Percentiles rank a stretch among this genome's conserved stretches.
These are phyloP conservation scores for Hydractinia symbiolongicarpus DNA, from an alignment of 30 jellyfish, hydroid and myxozoan genomes.

Conservation along the genomic window DNA sequence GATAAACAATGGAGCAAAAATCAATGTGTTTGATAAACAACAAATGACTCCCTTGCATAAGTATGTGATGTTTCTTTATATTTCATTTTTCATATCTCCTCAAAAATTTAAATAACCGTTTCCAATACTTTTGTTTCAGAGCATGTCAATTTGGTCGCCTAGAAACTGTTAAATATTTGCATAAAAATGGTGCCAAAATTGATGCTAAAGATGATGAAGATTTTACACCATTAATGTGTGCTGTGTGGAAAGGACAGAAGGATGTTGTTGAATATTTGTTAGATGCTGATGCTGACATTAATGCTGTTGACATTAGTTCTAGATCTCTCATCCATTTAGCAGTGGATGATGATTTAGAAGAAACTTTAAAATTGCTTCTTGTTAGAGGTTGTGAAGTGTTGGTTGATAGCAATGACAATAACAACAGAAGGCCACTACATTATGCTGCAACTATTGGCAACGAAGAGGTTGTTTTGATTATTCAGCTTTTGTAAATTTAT, in stretches of 20 bases:
- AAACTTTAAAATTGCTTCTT: slow-evolving; percentile 48
- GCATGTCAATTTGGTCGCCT: slow-evolving; percentile 78
- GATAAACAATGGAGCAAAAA: slow-evolving; percentile 49
- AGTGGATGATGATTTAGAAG: slow-evolving; percentile 53
- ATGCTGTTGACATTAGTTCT: slow-evolving; percentile 47
- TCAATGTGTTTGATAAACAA: slow-evolving; percentile 68
- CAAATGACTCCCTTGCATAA: slow-evolving; percentile 86
- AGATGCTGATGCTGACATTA: slow-evolving; percentile 54
- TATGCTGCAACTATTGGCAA: slow-evolving; percentile 80
- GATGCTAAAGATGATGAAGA: slow-evolving; percentile 63
- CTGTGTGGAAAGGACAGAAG: slow-evolving; percentile 92
- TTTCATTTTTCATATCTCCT: neutral
- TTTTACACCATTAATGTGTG: slow-evolving; percentile 82
- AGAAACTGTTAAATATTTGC: slow-evolving; percentile 43
- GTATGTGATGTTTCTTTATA: slow-evolving; percentile 23
- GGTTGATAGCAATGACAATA: slow-evolving; percentile 70
- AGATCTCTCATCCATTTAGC: slow-evolving; percentile 78
- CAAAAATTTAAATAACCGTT: too few relatives aligned
- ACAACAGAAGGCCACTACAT: slow-evolving; percentile 79
- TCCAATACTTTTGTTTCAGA: slow-evolving; percentile 27
- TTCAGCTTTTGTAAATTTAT: neutral
- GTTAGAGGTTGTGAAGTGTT: slow-evolving; percentile 49
- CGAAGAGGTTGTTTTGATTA: slow-evolving; percentile 32
- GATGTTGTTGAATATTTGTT: slow-evolving; percentile 58
- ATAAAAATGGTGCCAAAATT: slow-evolving; percentile 63